Evolutionary conservation across 2,113 vertebrate species (phyloP), one percentile per base, ranked within the genome.

Genomic region (Poeciliopsis occidentalis): DNA sequence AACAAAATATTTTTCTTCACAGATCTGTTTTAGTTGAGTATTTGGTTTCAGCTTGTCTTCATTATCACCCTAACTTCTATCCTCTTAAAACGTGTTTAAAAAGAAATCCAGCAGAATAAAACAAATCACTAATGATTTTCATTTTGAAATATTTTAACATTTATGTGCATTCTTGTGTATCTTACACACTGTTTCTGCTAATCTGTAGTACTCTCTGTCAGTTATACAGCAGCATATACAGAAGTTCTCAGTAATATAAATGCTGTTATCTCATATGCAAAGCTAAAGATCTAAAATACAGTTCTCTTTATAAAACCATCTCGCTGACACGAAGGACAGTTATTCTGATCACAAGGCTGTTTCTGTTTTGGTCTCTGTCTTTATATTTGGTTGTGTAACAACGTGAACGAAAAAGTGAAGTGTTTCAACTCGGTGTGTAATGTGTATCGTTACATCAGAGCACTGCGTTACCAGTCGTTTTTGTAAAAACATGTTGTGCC

Each of bases 201-300:
- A 3, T 54, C 3, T 57, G 22, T n/a, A 11, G 4, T 64, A 19
- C 62, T 32, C 61, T 22, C 15, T 64, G 62, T 64, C 15, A 47
- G 17, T 64, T 32, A 3, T 22, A 31, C 7, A 31, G 30, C 44
- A 19, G 3, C 27, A 17, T 29, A 17, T 27, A 29, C 12, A 12
- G n/a, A 26, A 41, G 27, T 47, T 67, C 7, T 47, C 26, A 30
- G 22, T 44, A 69, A 12, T 15, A n/a, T 3, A 34, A 26, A 24
- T 12, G 24, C 47, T 60, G 17, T 29, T 63, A 47, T 72, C 70
- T 44, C 54, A 44, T 47, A 63, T 63, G 60, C 70, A 72, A 71
- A 72, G 12, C 32, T 71, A 24, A 29, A 39, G 26, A 32, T 62
- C 32, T 70, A 22, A 62, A 44, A 19, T 7, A 47, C 44, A 47